Evolutionary conservation across 37 sponge, comb jelly and placozoan species (phyloP).

Genomic region (Chondrosia reniformis): DNA sequence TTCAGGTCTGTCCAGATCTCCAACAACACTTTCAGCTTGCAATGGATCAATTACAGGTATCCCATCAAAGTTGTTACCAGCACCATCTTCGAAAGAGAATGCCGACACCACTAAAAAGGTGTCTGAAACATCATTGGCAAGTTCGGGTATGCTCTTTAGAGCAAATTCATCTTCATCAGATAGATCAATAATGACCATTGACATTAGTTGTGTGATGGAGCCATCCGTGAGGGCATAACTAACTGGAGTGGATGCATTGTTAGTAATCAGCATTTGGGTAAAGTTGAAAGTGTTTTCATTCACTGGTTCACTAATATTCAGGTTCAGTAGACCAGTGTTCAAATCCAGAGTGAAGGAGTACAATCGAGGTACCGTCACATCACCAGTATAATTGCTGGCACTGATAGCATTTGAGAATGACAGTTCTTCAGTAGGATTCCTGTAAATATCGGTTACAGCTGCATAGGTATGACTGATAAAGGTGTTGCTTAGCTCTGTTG

Average conservation of each 20-base stretch:
- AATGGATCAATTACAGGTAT: slow-evolving; percentile 39
- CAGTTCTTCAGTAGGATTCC: slow-evolving; percentile 55
- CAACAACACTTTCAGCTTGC: slow-evolving; percentile 27
- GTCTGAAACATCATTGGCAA: slow-evolving; percentile 39
- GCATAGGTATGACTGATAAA: slow-evolving; percentile 34
- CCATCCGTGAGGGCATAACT: slow-evolving; percentile 75
- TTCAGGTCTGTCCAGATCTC: slow-evolving; percentile 42
- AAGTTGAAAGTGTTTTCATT: slow-evolving; percentile 42
- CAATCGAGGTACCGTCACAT: slow-evolving; percentile 50
- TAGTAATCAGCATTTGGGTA: slow-evolving; percentile 48
- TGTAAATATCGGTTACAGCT: slow-evolving; percentile 54
- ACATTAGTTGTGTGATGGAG: not conserved
- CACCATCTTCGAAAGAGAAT: slow-evolving; percentile 47
- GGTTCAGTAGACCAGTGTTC: slow-evolving; percentile 27
- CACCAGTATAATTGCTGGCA: slow-evolving; percentile 46
- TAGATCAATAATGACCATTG: slow-evolving; percentile 27
- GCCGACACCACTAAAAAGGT: slow-evolving; percentile 56
- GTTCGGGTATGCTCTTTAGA: slow-evolving; percentile 43
- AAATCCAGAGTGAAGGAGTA: slow-evolving; percentile 56
- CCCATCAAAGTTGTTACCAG: slow-evolving; percentile 56
- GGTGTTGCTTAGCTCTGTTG: slow-evolving; percentile 43
- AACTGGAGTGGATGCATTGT: slow-evolving; percentile 34
- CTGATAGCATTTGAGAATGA: slow-evolving; percentile 31
- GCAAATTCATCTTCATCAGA: slow-evolving; percentile 52
- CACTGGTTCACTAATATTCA: slow-evolving; percentile 73